Evolutionary conservation across 2,797 vertebrate genomes (phyloP), one percentile per base, ranked within the genome.

Genomic region (Mormyrops attenuatus): DNA sequence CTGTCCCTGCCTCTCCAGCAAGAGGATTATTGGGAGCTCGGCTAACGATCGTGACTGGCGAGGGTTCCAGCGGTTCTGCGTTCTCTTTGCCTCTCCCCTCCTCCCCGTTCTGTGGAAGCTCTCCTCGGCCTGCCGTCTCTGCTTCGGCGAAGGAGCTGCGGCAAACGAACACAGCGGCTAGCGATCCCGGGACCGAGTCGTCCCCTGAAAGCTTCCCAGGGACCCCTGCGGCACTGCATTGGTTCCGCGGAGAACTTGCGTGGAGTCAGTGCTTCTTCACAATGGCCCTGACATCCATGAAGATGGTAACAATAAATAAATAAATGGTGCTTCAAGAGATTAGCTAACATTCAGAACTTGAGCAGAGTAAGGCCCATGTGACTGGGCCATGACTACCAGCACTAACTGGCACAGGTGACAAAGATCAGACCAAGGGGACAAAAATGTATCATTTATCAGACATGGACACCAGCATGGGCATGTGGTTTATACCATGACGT

Each of bases 11-110:
- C 95, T 96, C 93, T 94, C 93, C 93, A 94, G 93, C 92, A 90
- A 93, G 94, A 95, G 94, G 94, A 94, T 93, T 92, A 94, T 93
- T 93, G 92, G 92, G 88, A 93, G 91, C 92, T 92, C 92, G 92
- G 92, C 93, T 95, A 85, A 93, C 93, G 93, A 94, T 96, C 94
- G 93, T 96, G 95, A 95, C 95, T 94, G 94, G 90, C 88, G 94
- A 95, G 93, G 93, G 94, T 92, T 95, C 93, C 93, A 89, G 94
- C 80, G 93, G 94, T 92, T 95, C 94, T 93, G 52, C 93, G 93
- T 91, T 93, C 93, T 13, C 69, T 55, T 41, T n/a, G 17, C n/a
- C 38, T 53, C 26, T 34, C 85, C 85, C 73, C 85, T 63, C 6
- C 52, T 47, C 26, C 11, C 60, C 22, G 4, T 30, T 66, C 60